Conservation (phyloP, 2,113 vertebrate species). For the Leuciscus idus region DNA sequence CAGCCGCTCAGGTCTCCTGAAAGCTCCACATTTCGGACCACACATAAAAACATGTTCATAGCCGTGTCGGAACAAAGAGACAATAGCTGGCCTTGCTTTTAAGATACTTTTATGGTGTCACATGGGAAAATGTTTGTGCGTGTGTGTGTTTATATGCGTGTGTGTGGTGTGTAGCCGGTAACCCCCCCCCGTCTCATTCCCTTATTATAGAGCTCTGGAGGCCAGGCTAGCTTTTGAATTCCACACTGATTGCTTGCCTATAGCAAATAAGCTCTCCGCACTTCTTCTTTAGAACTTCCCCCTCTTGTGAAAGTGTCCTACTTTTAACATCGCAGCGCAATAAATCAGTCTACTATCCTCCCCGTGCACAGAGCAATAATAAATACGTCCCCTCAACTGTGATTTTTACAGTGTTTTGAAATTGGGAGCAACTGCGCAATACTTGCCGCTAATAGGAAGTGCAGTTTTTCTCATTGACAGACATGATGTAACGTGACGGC, state of each 20-base stretch:
- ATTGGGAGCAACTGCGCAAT: constrained; percentile 29
- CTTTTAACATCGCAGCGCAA: constrained; percentile 64
- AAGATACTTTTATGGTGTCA: constrained; percentile 63
- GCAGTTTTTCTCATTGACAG: constrained; percentile 3
- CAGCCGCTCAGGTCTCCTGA: background rate
- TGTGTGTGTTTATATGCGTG: constrained; percentile 55
- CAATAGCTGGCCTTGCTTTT: constrained; percentile 61
- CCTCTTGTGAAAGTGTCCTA: constrained; percentile 66
- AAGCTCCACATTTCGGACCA: constrained; percentile 38
- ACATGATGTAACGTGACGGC: background rate
- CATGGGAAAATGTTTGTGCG: constrained; percentile 72
- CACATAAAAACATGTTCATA: constrained; percentile 51
- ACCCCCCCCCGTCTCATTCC: constrained; percentile 58
- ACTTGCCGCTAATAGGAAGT: background rate
- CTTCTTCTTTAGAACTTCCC: constrained; percentile 60
- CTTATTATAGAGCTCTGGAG: constrained; percentile 72
- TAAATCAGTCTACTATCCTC: constrained; percentile 59
- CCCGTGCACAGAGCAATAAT: constrained; percentile 52
- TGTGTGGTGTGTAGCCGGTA: constrained; percentile 62
- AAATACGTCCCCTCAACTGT: constrained; percentile 48
- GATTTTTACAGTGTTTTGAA: constrained; percentile 44
- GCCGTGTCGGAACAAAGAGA: constrained; percentile 65
- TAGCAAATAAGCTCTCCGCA: constrained; percentile 70
- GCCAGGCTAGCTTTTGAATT: constrained; percentile 70
- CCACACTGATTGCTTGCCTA: constrained; percentile 74